Conservation (phyloP, 2,113 vertebrate species). For the Leucoraja erinaceus region DNA sequence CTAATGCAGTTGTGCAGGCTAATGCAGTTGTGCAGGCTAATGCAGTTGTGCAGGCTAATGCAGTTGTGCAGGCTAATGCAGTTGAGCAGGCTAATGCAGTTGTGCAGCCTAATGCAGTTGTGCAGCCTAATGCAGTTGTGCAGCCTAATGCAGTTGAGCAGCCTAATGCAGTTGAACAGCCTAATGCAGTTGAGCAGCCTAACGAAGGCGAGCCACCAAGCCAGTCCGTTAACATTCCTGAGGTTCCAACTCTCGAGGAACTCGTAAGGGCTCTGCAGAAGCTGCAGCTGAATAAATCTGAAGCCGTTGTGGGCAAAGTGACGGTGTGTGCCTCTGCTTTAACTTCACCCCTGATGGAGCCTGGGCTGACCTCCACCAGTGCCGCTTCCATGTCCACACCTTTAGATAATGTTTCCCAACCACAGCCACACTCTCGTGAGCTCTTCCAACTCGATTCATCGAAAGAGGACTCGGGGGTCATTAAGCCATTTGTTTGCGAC, state of each 20-base stretch:
- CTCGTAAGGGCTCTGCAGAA: conserved; percentile 15
- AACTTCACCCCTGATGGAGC: neutral
- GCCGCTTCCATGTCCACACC: neutral
- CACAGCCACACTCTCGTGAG: neutral
- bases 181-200: neutral
- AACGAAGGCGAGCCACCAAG: neutral
- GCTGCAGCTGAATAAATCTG: conserved; percentile 12
- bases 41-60: neutral
- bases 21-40: neutral
- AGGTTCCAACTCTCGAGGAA: conserved; percentile 6
- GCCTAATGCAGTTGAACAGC: neutral
- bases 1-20: neutral
- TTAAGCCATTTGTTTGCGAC: conserved; percentile 81
- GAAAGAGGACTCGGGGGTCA: conserved; percentile 30
- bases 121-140: neutral
- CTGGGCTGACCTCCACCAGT: neutral
- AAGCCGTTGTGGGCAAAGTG: neutral
- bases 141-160: neutral
- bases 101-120: neutral
- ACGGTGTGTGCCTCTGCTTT: conserved; percentile 11
- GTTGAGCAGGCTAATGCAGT: neutral
- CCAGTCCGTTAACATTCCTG: neutral
- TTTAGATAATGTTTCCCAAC: neutral
- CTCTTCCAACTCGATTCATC: neutral
- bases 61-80: neutral